These are phyloP conservation scores for Adineta ricciae DNA, from an alignment of 2,888 invertebrate species.

Conservation along the genomic window DNA sequence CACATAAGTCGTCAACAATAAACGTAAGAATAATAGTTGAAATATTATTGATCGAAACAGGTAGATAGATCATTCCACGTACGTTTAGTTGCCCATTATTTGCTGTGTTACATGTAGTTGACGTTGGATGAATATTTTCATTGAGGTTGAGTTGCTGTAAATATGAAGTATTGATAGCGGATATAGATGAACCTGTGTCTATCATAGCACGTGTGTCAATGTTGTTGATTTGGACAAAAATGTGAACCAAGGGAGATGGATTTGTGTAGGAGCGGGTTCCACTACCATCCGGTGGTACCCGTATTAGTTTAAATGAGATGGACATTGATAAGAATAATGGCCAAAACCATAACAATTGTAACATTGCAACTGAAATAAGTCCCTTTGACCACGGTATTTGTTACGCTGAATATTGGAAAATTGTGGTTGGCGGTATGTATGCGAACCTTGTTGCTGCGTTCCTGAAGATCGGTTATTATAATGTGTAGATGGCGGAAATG, in stretches of 20 bases:
- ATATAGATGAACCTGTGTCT: not conserved
- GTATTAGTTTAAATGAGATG: not conserved
- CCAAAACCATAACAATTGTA: not conserved
- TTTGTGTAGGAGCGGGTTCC: not conserved
- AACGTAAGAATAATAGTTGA: not conserved
- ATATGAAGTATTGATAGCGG: not conserved
- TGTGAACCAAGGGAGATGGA: not conserved
- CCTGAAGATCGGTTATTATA: not conserved
- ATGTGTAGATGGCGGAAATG: not conserved
- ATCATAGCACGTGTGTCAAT: not conserved
- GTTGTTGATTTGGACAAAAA: not conserved
- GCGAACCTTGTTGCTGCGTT: too few relatives aligned
- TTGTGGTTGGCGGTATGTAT: too few relatives aligned
- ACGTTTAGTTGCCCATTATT: not conserved
- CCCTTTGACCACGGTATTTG: not conserved
- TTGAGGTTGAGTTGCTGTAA: not conserved
- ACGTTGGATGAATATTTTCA: not conserved
- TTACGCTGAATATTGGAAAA: not conserved
- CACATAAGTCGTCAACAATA: not conserved
- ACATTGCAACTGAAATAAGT: not conserved
- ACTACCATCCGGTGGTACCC: not conserved
- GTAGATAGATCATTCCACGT: not conserved
- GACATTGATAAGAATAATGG: not conserved
- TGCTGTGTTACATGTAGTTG: not conserved
- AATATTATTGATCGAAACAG: not conserved